phyloP scores from a whole-genome alignment of 2,888 invertebrate genomes.

The Sarcophaga rosellei region DNA sequence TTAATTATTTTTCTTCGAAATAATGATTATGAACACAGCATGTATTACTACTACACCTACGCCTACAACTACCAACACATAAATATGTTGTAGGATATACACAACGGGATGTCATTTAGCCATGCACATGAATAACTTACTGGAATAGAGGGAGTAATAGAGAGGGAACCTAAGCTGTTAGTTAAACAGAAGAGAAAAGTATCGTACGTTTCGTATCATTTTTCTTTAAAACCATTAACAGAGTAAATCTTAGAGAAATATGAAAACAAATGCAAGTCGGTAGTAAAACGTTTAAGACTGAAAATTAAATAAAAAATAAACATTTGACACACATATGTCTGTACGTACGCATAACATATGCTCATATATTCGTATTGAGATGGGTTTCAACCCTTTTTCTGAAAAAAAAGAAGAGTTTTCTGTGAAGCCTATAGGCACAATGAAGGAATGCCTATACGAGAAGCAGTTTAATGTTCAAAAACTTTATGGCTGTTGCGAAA shows the following conservation, averaged over 20 bases:
- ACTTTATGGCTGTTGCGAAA: background rate
- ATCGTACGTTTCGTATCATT: conserved; percentile 1
- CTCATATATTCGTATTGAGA: background rate
- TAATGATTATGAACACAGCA: conserved; percentile 47
- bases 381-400: conserved; percentile 47
- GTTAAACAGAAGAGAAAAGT: background rate
- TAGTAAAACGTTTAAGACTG: conserved; percentile 53
- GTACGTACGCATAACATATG: conserved; percentile 50
- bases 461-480: background rate
- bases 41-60: conserved; percentile 7
- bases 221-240: conserved; percentile 6
- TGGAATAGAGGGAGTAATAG: background rate
- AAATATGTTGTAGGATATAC: background rate
- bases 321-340: conserved; percentile 31
- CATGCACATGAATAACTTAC: background rate
- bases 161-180: background rate
- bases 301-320: conserved; percentile 36
- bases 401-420: too few species aligned
- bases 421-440: too few species aligned
- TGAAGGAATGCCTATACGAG: too few species aligned
- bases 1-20: conserved; percentile 63
- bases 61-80: too few species aligned
- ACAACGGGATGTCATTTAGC: background rate
- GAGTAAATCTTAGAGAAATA: conserved; percentile 22
- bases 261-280: background rate